phyloP scores from a whole-genome alignment of 2,888 invertebrate species.

The Tanaodytes sp. region DNA sequence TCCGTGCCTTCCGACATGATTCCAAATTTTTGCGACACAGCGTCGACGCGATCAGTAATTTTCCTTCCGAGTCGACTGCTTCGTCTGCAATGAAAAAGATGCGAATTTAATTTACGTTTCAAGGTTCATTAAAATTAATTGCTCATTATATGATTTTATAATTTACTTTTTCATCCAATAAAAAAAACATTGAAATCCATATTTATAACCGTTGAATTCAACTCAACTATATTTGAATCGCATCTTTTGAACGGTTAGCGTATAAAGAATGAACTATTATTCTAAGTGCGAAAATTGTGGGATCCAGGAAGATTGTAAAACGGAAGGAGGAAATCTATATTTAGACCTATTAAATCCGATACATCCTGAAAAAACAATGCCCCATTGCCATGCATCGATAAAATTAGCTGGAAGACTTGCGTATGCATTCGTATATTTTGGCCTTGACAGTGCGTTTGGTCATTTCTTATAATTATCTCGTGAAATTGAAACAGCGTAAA shows the following conservation, averaged over 20 bases:
- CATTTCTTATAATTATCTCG: conserved; percentile 29
- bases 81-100: conserved; percentile 28
- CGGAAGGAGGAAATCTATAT: conserved; percentile 28
- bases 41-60: conserved; percentile 52
- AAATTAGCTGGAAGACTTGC: conserved; percentile 27
- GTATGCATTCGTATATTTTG: conserved; percentile 20
- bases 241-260: neutral
- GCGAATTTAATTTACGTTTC: neutral
- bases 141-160: too few species aligned
- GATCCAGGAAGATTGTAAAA: conserved; percentile 6
- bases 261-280: conserved; percentile 6
- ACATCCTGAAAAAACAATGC: conserved; percentile 42
- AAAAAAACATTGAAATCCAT: neutral
- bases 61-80: conserved; percentile 25
- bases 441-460: conserved; percentile 21
- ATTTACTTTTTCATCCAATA: neutral
- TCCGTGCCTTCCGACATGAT: conserved; percentile 68
- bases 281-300: too few species aligned
- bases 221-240: conserved; percentile 1
- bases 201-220: neutral
- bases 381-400: conserved; percentile 29
- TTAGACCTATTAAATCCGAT: conserved; percentile 26
- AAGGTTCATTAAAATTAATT: neutral
- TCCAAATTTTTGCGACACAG: conserved; percentile 39
- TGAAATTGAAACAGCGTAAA: too few species aligned